Percentiles rank a stretch among this genome's conserved stretches.
Evolutionary conservation across 2,797 vertebrate genomes (phyloP).

Genomic region (Epinephelus coioides): DNA sequence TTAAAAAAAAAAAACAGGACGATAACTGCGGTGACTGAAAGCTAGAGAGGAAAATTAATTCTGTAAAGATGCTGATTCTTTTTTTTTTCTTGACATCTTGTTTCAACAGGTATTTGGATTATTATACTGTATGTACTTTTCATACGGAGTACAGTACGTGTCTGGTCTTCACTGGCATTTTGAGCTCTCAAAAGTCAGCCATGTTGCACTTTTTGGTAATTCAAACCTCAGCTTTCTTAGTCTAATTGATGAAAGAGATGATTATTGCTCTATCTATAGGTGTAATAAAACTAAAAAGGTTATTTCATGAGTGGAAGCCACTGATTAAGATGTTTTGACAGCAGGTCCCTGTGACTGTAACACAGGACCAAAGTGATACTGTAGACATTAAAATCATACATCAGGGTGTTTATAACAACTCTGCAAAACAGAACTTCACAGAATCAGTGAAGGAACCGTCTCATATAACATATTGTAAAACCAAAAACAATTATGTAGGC

Average conservation of each 20-base stretch:
- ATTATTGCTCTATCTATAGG: slow-evolving; percentile 6
- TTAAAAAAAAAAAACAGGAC: neutral
- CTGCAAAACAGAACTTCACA: neutral
- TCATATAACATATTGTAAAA: slow-evolving; percentile 1
- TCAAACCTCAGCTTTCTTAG: neutral
- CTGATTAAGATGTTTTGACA: neutral
- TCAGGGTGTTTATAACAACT: neutral
- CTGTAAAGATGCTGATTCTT: slow-evolving; percentile 1
- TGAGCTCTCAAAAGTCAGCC: slow-evolving; percentile 10
- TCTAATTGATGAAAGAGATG: slow-evolving; percentile 2
- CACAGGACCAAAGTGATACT: neutral
- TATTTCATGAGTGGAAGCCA: neutral
- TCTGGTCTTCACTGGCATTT: slow-evolving; percentile 8
- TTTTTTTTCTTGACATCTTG: slow-evolving; percentile 18
- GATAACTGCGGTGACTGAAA: slow-evolving; percentile 10
- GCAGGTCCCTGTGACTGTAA: neutral
- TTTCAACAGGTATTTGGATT: slow-evolving; percentile 26
- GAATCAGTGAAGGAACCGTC: slow-evolving; percentile 2
- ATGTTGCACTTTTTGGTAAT: neutral
- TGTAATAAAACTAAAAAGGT: neutral
- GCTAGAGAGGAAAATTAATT: slow-evolving; percentile 16
- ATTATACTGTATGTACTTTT: neutral
- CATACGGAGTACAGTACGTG: neutral
- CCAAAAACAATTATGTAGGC: slow-evolving; percentile 2
- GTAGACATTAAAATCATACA: neutral